Evolutionary conservation across 2,113 vertebrate species (phyloP).

Genomic region (Rhipidura dahli): DNA sequence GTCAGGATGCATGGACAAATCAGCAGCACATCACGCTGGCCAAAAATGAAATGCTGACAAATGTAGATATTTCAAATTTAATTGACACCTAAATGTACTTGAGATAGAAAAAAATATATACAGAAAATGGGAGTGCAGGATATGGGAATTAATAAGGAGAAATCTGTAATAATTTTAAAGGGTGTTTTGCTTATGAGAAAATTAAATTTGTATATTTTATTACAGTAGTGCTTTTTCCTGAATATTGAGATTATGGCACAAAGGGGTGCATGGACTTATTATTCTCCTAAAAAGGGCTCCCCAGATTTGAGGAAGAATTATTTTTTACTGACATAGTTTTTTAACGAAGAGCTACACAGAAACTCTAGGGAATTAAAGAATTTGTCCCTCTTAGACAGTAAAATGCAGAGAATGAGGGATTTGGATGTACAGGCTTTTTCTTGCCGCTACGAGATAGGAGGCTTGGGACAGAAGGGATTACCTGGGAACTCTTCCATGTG

Average conservation of each 20-base stretch:
- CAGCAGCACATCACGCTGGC: constrained; percentile 85
- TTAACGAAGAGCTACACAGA: neutral
- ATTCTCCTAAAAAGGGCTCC: neutral
- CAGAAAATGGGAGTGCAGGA: constrained; percentile 74
- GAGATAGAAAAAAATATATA: constrained; percentile 73
- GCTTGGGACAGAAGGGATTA: neutral
- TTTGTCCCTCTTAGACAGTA: neutral
- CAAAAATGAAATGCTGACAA: constrained; percentile 97
- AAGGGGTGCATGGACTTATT: neutral
- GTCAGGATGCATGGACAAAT: constrained; percentile 92
- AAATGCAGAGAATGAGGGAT: neutral
- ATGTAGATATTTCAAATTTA: constrained; percentile 99
- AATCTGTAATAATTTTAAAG: constrained; percentile 36
- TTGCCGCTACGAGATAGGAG: neutral
- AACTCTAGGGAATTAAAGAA: neutral
- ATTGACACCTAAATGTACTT: constrained; percentile 94
- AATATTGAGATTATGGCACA: neutral
- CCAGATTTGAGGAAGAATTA: neutral
- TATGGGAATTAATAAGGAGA: constrained; percentile 72
- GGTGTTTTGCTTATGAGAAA: neutral
- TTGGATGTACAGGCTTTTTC: neutral
- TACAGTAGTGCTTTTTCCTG: neutral
- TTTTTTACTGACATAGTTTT: neutral
- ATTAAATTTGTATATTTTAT: neutral
- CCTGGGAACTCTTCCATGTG: neutral